These are phyloP conservation scores for Megaceryle torquata DNA, from an alignment of 2,113 vertebrate genomes.

Conservation along the genomic window DNA sequence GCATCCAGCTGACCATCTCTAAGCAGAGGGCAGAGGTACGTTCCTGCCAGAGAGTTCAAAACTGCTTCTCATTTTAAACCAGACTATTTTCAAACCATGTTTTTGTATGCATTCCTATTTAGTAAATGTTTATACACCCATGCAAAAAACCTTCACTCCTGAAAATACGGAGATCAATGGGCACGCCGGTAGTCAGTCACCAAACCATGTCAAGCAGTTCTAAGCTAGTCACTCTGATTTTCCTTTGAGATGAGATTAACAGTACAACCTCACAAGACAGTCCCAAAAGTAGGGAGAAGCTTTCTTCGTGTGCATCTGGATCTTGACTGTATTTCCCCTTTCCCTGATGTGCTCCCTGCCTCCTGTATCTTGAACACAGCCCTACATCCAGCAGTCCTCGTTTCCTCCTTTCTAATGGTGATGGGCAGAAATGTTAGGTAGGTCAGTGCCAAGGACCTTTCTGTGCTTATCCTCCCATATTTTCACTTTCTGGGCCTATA, in stretches of 20 bases:
- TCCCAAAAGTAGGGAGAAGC: background rate
- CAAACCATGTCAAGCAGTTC: background rate
- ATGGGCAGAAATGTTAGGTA: background rate
- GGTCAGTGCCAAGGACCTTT: background rate
- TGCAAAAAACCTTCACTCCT: background rate
- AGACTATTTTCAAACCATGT: background rate
- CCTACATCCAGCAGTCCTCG: fast-evolving
- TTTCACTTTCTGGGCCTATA: background rate
- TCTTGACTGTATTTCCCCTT: fast-evolving
- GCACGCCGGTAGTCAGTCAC: background rate
- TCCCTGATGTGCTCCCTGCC: background rate
- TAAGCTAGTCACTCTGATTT: background rate
- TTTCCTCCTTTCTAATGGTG: background rate
- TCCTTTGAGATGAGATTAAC: background rate
- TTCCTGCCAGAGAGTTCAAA: slow-evolving; percentile 17
- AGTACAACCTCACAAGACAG: background rate
- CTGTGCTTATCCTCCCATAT: background rate
- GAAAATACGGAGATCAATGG: background rate
- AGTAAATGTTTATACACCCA: background rate
- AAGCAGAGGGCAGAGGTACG: background rate
- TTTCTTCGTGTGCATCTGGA: background rate
- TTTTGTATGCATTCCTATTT: background rate
- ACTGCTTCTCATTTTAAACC: background rate
- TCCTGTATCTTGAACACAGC: background rate
- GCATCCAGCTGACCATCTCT: background rate